Evolutionary conservation across 2,797 vertebrate species (phyloP).

Genomic region (Galaxias olidus): DNA sequence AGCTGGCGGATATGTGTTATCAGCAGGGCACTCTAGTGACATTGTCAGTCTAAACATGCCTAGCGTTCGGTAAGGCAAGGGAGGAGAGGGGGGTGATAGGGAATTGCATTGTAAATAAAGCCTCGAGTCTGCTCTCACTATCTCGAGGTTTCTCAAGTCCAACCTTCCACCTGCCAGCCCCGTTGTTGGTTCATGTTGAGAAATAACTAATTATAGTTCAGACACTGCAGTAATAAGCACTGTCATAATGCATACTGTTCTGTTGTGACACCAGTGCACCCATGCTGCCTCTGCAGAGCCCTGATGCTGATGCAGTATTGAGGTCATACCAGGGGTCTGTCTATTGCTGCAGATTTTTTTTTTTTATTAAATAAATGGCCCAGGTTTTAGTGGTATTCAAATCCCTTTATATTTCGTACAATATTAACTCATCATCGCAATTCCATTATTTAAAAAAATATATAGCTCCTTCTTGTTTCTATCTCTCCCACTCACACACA

Average conservation of each 20-base stretch:
- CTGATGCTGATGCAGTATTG: background rate
- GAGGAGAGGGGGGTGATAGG: too few relatives aligned
- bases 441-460: too few relatives aligned
- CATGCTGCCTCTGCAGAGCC: background rate
- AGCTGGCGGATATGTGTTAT: slow-evolving; percentile 37
- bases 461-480: too few relatives aligned
- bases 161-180: background rate
- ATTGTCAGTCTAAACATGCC: slow-evolving; percentile 3
- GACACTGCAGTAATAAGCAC: background rate
- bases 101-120: background rate
- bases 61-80: background rate
- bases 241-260: too few relatives aligned
- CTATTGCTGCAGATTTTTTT: background rate
- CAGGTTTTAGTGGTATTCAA: too few relatives aligned
- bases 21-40: slow-evolving; percentile 37
- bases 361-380: background rate
- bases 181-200: background rate
- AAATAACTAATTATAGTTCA: background rate
- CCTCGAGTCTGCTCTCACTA: background rate
- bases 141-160: background rate
- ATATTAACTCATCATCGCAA: too few relatives aligned
- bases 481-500: too few relatives aligned
- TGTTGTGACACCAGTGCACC: background rate
- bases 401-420: too few relatives aligned
- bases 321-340: background rate